Conservation (phyloP, 2,888 invertebrate species). For the Sycophila texana region DNA sequence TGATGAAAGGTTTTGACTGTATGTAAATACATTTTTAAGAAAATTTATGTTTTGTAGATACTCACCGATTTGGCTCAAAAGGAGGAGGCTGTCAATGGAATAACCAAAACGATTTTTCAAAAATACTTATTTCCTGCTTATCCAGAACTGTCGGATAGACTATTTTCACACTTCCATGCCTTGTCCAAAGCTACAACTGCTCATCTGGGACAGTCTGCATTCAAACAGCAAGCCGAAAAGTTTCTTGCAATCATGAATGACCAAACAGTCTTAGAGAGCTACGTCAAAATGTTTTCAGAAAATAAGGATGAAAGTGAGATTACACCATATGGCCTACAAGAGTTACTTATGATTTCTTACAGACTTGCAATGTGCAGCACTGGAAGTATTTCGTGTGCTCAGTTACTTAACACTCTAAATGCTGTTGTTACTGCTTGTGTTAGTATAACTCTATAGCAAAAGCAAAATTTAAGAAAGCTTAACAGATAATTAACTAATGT, state of each 20-base stretch:
- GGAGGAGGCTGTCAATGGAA: slow-evolving; percentile 84
- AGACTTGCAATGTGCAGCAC: slow-evolving; percentile 86
- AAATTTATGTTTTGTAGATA: slow-evolving; percentile 77
- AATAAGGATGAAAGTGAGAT: slow-evolving; percentile 75
- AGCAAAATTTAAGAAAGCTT: slow-evolving; percentile 3
- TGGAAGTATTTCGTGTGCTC: slow-evolving; percentile 80
- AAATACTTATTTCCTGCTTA: slow-evolving; percentile 88
- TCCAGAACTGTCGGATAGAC: slow-evolving; percentile 82
- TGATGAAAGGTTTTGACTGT: background rate
- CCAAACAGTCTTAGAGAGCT: slow-evolving; percentile 81
- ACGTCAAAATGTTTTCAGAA: slow-evolving; percentile 80
- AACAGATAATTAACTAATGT: slow-evolving; percentile 22
- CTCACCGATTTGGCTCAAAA: slow-evolving; percentile 83
- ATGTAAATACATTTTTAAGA: background rate
- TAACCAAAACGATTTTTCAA: slow-evolving; percentile 83
- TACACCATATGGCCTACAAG: slow-evolving; percentile 81
- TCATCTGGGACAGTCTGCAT: slow-evolving; percentile 81
- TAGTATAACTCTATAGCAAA: slow-evolving; percentile 64
- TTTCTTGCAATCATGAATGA: slow-evolving; percentile 78
- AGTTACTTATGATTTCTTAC: slow-evolving; percentile 84
- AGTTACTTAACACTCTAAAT: slow-evolving; percentile 84
- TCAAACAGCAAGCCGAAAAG: slow-evolving; percentile 85
- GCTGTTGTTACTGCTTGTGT: slow-evolving; percentile 86
- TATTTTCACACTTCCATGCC: slow-evolving; percentile 81
- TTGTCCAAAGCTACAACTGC: slow-evolving; percentile 80